Conservation (phyloP, 2,113 vertebrate species). For the Podarcis raffonei region DNA sequence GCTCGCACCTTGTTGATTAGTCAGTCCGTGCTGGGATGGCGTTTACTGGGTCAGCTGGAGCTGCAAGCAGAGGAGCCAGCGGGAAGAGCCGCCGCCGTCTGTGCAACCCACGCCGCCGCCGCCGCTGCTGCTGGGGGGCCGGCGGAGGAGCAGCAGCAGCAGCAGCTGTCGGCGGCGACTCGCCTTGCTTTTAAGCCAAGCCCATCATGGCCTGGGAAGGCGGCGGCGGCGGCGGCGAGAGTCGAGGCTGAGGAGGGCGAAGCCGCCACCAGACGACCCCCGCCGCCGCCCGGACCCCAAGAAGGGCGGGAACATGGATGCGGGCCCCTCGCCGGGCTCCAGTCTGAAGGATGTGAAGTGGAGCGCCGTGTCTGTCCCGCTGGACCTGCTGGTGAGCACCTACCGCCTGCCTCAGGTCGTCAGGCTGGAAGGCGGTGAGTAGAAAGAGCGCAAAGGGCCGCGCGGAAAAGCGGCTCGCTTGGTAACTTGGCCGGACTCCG, state of each 20-base stretch:
- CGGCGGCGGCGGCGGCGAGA: constrained; percentile 1
- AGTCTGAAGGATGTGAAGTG: constrained; percentile 93
- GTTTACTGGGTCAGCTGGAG: constrained; percentile 77
- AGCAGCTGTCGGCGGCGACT: constrained; percentile 8
- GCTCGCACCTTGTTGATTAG: constrained; percentile 78
- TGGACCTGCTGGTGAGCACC: constrained; percentile 91
- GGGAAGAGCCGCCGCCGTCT: constrained; percentile 61
- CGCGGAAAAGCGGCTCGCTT: not conserved
- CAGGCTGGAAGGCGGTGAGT: constrained; percentile 73
- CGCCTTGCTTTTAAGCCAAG: constrained; percentile 48
- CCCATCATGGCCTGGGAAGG: constrained; percentile 47
- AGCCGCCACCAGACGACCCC: not conserved
- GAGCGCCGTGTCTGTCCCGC: constrained; percentile 87
- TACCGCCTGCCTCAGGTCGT: constrained; percentile 93
- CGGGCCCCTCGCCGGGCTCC: constrained; percentile 72
- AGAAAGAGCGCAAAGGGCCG: not conserved
- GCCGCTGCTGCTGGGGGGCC: constrained; percentile 50
- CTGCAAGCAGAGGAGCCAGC: constrained; percentile 59
- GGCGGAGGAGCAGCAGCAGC: constrained; percentile 57
- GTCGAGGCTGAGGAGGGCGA: constrained; percentile 33
- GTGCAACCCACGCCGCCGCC: not conserved
- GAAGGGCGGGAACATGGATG: constrained; percentile 73
- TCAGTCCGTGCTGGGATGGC: constrained; percentile 81
- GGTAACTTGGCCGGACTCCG: not conserved
- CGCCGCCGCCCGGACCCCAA: constrained; percentile 24